Evolutionary conservation across 2,113 vertebrate genomes (phyloP).

Genomic region (Serinus canaria): DNA sequence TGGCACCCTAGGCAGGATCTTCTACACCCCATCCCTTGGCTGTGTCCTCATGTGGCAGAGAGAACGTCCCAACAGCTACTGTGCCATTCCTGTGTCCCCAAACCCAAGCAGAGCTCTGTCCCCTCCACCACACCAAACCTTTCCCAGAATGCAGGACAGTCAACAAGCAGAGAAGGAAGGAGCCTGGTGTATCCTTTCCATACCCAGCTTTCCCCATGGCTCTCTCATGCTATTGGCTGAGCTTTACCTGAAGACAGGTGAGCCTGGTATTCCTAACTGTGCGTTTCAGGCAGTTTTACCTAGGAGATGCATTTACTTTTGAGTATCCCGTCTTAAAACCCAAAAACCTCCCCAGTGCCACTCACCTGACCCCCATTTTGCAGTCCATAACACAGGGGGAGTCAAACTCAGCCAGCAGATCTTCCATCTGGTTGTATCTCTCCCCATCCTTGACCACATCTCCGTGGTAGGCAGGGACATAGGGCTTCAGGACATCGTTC

Average conservation of each 20-base stretch:
- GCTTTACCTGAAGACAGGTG: background rate
- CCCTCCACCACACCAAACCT: background rate
- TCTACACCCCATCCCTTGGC: background rate
- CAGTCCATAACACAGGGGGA: constrained; percentile 97
- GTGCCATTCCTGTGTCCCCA: background rate
- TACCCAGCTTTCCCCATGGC: background rate
- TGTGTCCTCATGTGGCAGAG: background rate
- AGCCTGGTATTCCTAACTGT: background rate
- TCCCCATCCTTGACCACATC: constrained; percentile 95
- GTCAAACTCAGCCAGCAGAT: constrained; percentile 95
- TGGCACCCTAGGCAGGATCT: background rate
- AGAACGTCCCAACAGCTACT: background rate
- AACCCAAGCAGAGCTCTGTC: background rate
- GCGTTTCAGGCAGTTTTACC: background rate
- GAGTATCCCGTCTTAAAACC: background rate
- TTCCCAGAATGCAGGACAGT: background rate
- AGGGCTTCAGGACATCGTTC: constrained; percentile 87
- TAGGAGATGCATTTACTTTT: background rate
- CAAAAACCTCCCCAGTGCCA: background rate
- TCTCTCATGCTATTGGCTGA: background rate
- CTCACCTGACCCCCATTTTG: constrained; percentile 95
- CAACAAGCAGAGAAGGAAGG: background rate
- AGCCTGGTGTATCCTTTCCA: background rate
- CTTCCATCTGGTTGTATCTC: constrained; percentile 98
- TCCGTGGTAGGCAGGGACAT: constrained; percentile 91